Conservation (phyloP, 2,797 vertebrate species). For the Tauraco hartlaubi region DNA sequence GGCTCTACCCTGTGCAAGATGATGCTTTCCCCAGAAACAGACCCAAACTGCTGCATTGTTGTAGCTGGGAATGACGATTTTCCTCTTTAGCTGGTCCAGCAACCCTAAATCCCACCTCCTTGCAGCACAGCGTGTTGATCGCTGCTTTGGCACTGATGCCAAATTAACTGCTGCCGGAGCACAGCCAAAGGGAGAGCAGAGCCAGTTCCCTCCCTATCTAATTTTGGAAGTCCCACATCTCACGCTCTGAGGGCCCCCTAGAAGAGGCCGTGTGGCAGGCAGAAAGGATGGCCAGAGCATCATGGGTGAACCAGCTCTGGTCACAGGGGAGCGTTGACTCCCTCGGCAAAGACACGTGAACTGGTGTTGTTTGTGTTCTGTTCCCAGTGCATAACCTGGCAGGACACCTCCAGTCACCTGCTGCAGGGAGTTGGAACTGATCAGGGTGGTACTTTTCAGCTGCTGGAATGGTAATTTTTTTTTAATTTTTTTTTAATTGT, state of each 20-base stretch:
- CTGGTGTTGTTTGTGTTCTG: background rate
- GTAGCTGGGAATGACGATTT: background rate
- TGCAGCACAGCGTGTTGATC: accelerated
- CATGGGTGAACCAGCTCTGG: background rate
- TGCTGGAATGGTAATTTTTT: background rate
- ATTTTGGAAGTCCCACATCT: accelerated
- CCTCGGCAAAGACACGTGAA: accelerated
- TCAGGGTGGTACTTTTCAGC: background rate
- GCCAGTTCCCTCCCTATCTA: background rate
- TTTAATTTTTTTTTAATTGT: background rate
- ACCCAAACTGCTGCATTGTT: background rate
- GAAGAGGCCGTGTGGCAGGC: background rate
- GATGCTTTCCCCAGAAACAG: background rate
- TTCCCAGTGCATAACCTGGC: background rate
- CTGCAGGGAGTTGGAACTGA: background rate
- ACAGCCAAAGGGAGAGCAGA: background rate
- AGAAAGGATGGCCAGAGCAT: background rate
- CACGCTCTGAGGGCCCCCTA: accelerated
- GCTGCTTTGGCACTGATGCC: background rate
- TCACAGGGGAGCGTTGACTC: background rate
- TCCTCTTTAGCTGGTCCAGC: background rate
- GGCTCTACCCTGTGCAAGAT: background rate
- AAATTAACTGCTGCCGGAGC: background rate
- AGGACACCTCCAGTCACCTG: background rate
- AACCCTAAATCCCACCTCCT: background rate